Base-by-base conservation (phyloP, 1,140 invertebrate genomes). In the Tetragnatha versicolor region DNA sequence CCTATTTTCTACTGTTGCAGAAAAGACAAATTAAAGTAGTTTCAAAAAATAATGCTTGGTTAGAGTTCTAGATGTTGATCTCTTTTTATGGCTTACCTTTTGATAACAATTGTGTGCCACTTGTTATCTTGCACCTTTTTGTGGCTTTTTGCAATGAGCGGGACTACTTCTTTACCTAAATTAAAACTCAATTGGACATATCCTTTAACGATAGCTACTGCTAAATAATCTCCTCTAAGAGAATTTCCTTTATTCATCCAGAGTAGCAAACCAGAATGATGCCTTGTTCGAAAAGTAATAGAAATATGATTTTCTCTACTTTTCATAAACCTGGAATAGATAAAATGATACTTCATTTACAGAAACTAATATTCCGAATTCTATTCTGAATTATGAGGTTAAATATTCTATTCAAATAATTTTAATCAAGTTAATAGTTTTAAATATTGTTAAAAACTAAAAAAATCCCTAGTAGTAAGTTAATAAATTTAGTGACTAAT, bases 61-160 rank as follows among this genome's bases (percentile, higher is more conserved):
- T n/a, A n/a, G n/a, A n/a, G n/a, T n/a, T n/a, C n/a, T n/a, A n/a
- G n/a, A n/a, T n/a, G n/a, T n/a, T n/a, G n/a, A n/a, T n/a, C n/a
- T n/a, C n/a, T n/a, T n/a, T n/a, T n/a, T n/a, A n/a, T n/a, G n/a
- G n/a, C 17, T 55, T 81, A 86, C 85, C 85, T 84, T 61, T 82
- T 80, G 29, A 91, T 88, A 7, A 88, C 86, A 4, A 92, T 86
- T 22, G 89, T 89, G 84, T 94, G 92, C 92, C 92, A 93, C 47
- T 90, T 84, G 0, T 91, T 91, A 86, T 94, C 91, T 83, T 91
- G 88, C 2, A 93, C 89, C 82, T 88, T 42, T 83, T 91, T 20
- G 12, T 17, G 14, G 61, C 72, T 82, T 84, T 87, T 85, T 20
- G 90, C 85, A 12, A 88, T 84, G 45, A 89, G 85, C 49, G 90